Evolutionary conservation across 2,888 invertebrate genomes (phyloP).

Genomic region (Quadriops clusia): DNA sequence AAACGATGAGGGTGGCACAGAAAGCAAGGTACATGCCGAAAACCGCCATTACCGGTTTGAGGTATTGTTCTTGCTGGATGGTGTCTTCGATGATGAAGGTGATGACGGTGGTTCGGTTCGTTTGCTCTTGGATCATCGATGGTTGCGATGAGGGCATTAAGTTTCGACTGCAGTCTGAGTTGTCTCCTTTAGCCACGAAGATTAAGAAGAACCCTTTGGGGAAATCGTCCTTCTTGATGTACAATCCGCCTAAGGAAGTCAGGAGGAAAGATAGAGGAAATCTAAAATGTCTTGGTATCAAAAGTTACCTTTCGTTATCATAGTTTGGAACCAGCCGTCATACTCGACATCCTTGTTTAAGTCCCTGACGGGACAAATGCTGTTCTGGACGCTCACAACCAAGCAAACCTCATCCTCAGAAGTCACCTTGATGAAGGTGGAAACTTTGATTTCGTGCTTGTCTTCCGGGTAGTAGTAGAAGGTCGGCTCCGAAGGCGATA

Average conservation of each 20-base stretch:
- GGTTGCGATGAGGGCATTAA: constrained; percentile 21
- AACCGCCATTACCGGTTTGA: constrained; percentile 43
- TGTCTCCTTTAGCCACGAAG: constrained; percentile 58
- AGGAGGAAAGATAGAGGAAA: neutral
- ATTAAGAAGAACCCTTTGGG: constrained; percentile 67
- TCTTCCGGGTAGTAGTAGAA: constrained; percentile 45
- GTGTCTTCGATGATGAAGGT: constrained; percentile 42
- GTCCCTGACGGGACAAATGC: constrained; percentile 76
- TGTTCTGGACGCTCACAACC: constrained; percentile 67
- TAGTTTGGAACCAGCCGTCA: constrained; percentile 64
- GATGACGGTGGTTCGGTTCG: constrained; percentile 31
- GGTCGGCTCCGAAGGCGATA: constrained; percentile 41
- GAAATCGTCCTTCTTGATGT: constrained; percentile 6
- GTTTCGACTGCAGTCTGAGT: constrained; percentile 41
- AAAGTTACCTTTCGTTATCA: constrained; percentile 63
- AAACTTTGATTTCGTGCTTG: constrained; percentile 23
- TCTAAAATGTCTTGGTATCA: constrained; percentile 1
- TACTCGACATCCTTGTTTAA: constrained; percentile 64
- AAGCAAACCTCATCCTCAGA: constrained; percentile 60
- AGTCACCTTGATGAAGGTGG: constrained; percentile 50
- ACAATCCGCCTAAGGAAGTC: neutral
- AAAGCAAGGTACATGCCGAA: constrained; percentile 43
- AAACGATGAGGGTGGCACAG: no score
- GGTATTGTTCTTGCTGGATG: constrained; percentile 49
- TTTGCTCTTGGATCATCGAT: constrained; percentile 23